Evolutionary conservation across 2,888 invertebrate species (phyloP).

Genomic region (Pristionchus mayeri): DNA sequence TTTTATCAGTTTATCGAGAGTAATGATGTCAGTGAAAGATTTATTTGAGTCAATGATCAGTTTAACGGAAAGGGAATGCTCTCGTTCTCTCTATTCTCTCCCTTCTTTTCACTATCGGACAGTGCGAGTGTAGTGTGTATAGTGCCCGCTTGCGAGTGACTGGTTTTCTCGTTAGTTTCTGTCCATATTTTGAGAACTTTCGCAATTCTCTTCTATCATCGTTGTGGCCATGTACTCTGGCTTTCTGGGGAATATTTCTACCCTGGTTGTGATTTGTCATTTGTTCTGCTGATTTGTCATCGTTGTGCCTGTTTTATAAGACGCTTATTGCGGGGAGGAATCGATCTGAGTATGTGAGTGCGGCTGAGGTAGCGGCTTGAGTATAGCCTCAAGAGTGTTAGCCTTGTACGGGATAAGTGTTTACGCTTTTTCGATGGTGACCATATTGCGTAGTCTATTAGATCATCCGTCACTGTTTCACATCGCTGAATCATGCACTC

Average conservation of each 20-base stretch:
- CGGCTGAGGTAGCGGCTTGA: not conserved
- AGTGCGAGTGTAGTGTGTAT: not conserved
- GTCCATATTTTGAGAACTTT: not conserved
- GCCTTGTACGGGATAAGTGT: not conserved
- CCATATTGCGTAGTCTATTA: not conserved
- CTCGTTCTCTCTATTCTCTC: conserved; percentile 6
- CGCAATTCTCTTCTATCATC: not conserved
- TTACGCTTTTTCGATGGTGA: not conserved
- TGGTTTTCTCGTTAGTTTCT: not conserved
- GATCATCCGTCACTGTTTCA: too few species aligned
- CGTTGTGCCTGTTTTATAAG: conserved; percentile 21
- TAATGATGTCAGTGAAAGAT: too few species aligned
- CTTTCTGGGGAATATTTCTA: not conserved
- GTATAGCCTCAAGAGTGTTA: not conserved
- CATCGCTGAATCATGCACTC: too few species aligned
- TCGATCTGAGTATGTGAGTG: not conserved
- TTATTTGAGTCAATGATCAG: not conserved
- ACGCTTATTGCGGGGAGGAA: conserved; percentile 25
- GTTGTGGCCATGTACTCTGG: not conserved
- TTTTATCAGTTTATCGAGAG: too few species aligned
- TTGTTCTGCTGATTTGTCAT: not conserved
- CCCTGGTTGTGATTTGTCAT: not conserved
- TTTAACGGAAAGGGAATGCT: not conserved
- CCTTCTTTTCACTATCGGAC: not conserved
- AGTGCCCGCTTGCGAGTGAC: not conserved